Base-by-base conservation (phyloP, 2,888 invertebrate genomes). In the Scaptomyza cyrtandrae region DNA sequence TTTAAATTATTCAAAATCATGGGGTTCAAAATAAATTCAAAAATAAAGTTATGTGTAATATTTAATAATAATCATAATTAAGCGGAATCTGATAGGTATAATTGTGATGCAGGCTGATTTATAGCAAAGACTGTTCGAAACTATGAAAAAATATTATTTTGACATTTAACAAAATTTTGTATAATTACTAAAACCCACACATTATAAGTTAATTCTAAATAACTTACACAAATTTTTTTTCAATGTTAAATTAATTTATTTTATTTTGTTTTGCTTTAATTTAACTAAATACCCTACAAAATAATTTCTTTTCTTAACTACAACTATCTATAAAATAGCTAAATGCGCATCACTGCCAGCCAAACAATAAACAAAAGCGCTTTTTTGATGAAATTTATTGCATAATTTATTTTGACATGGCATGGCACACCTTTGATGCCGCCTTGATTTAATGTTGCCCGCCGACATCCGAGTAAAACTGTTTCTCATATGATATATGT, bases 321-420 rank as follows among this genome's bases (percentile, higher is more conserved):
- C n/a, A 37, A 39, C 9, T 64, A 27, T 71, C 71, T n/a, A 13
- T 7, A 61, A 60, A 63, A 7, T 0, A 19, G 55, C 66, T 33
- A 69, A 57, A 11, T 49, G 55, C 37, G 31, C 82, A 74, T 43
- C 88, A 56, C 74, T 85, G 35, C 0, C 31, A 56, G 45, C 7
- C 39, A 46, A 46, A 80, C 68, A 79, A 69, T 73, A 48, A 43
- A 33, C 55, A 64, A 57, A 16, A 27, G 43, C 45, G 39, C 48
- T 61, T 66, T 44, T 44, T 39, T 55, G n/a, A 70, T 49, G 64
- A 71, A 71, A 83, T 88, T 88, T 83, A 83, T 83, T 77, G 83
- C 71, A 57, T 86, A 77, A 88, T 88, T 82, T 88, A 86, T 82
- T 86, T 77, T 86, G 83, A 86, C 88, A 86, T 45, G 70, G 53